Evolutionary conservation across 92 coral and sea anemone species (phyloP), one percentile per base, ranked within the genome.

Genomic region (Blastomussa wellsi): DNA sequence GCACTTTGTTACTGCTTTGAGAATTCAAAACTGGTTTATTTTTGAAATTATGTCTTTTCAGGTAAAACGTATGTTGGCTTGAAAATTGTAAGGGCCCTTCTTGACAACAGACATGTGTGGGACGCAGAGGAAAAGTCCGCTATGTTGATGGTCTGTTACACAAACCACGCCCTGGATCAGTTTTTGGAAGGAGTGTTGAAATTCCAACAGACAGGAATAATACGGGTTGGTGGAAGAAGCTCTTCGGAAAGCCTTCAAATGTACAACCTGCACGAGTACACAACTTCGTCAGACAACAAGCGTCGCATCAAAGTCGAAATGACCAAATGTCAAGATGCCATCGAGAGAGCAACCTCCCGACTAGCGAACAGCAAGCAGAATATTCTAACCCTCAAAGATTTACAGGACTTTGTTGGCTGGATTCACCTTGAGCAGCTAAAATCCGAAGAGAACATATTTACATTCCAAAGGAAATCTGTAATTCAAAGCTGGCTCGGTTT

Each of bases 81-180:
- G 4, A 91, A 93, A 90, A 87, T 95, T 37, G 95, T 90, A 26
- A 95, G 90, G 73, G 98, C 95, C 28, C 92, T 94, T 60, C 87
- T 93, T 31, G 91, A 85, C 68, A 93, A 93, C 90, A 84, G 90
- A 26, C 69, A 81, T 57, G 74, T 69, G 48, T 95, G 96, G 98
- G 81, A 91, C 42, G 79, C 84, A 22, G 88, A 84, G 60, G 51
- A 79, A 11, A 87, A 39, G 29, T 90, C 95, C 1, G 82, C 90
- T 47, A 89, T 95, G 94, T 87, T 95, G 77, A 89, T 95, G 92
- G 98, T 95, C 10, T 95, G 97, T 74, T 95, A 93, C 84, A 95
- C 98, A 59, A 95, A 93, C 89, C 97, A 95, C 65, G 98, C 98
- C 55, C 88, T 95, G 76, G 98, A 95, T 70, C 98, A 95, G 82